Base-by-base conservation (phyloP, 1,140 invertebrate genomes). In the Nomia melanderi region DNA sequence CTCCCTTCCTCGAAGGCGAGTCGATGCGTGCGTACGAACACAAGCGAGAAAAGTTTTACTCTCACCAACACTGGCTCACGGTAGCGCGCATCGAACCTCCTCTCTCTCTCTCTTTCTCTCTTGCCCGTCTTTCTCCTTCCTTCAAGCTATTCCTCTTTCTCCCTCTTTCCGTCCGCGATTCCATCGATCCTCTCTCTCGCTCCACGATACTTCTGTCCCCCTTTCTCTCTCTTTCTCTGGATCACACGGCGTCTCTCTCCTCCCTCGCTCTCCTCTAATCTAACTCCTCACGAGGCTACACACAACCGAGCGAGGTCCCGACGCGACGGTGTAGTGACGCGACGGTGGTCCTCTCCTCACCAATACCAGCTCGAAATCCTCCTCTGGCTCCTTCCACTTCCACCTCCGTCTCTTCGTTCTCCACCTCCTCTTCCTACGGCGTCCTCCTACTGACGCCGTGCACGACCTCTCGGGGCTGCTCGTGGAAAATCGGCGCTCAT, bases 41-140 rank as follows among this genome's bases (percentile, higher is more conserved):
- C 90, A 91, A 85, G 69, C 87, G 76, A 88, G 89, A 91, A 92
- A 92, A 92, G 84, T 92, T 92, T 92, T 92, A 92, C 85, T 89
- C 90, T 91, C 88, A 92, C 91, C 79, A 90, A 83, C 73, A 91
- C 88, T 23, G 31, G 64, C 25, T 33, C 77, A 44, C 50, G 67
- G 62, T 11, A 80, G 78, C 84, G 83, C 84, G 78, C 79, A 77
- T 84, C 78, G 77, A 77, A 70, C 78, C 81, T 80, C 64, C 82
- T 81, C 80, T 67, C 66, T 41, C 66, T 41, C 77, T 69, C 66
- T 71, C 27, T 53, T 47, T 23, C n/a, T 44, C 50, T 50, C 54
- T 25, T 25, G 29, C 25, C 5, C 44, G 25, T 39, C 73, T 50
- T 12, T 44, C 70, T 62, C 69, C 29, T 14, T 20, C 23, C 60